Evolutionary conservation across 2,113 vertebrate species (phyloP), one percentile per base, ranked within the genome.

Genomic region (Cephalopholis sonnerati): DNA sequence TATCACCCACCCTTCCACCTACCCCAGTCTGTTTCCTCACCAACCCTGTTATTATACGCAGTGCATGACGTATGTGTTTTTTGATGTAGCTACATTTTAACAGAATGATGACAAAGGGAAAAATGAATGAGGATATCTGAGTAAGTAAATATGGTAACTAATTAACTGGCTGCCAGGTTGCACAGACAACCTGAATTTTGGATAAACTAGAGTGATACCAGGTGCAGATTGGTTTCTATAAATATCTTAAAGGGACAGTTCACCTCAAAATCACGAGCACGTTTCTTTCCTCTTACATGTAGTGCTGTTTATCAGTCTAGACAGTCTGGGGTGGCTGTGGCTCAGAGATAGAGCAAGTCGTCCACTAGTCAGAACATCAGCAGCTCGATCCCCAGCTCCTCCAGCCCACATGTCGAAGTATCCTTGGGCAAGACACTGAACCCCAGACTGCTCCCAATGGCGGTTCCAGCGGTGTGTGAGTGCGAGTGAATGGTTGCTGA

Each of bases 51-150:
- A 57, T 18, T 18, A 11, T 63, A 71, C 25, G 50, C 62, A 58
- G 46, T 84, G 86, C 87, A 91, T 91, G 90, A 63, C 16, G 6
- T 65, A 15, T 57, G 79, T 54, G 1, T 54, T 80, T 32, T 20
- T 71, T 72, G 62, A 53, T 50, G 61, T 50, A 25, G 57, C 10
- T 63, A 11, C 25, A 48, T 50, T 44, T 32, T 61, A 64, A 44
- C 24, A 77, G 41, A 53, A 27, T 44, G 24, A n/a, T 53, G 44
- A 64, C 36, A 24, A 51, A 69, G 24, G 2, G 29, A 74, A 50
- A 78, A 44, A 32, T 55, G 12, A 76, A n/a, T 24, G 24, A 73
- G 8, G 39, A 63, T 67, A 29, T 50, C 17, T 54, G 67, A 68
- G 41, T 15, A 27, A 57, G 11, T 64, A 59, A 66, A 70, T 58